These are phyloP conservation scores for Drosophila busckii DNA, from an alignment of 1,140 invertebrate genomes.

Conservation along the genomic window DNA sequence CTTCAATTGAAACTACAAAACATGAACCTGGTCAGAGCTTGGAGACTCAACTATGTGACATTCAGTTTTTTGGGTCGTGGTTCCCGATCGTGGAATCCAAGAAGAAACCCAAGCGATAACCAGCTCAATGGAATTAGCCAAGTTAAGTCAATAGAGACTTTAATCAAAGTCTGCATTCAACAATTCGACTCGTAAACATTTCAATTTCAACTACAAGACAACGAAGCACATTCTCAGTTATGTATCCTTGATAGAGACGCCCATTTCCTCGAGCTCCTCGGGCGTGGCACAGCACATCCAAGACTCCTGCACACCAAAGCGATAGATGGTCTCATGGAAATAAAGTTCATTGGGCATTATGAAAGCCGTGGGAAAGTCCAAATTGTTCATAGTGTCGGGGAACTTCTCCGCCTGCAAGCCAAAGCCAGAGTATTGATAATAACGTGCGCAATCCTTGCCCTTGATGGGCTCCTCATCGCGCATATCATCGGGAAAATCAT, in stretches of 20 bases:
- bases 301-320: slow-evolving; percentile 80
- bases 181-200: not conserved
- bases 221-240: not conserved
- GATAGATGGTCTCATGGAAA: slow-evolving; percentile 81
- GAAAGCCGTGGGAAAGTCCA: slow-evolving; percentile 47
- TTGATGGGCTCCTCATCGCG: slow-evolving; percentile 76
- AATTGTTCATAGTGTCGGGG: slow-evolving; percentile 92
- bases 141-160: too few relatives aligned
- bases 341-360: slow-evolving; percentile 87
- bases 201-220: not conserved
- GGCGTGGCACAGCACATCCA: slow-evolving; percentile 36
- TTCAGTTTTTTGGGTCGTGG: too few relatives aligned
- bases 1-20: too few relatives aligned
- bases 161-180: too few relatives aligned
- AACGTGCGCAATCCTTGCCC: slow-evolving; percentile 86
- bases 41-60: too few relatives aligned
- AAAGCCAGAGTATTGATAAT: slow-evolving; percentile 88
- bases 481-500: slow-evolving; percentile 83
- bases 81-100: too few relatives aligned
- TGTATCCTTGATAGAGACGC: slow-evolving; percentile 11
- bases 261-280: slow-evolving; percentile 26
- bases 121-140: too few relatives aligned
- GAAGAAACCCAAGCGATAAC: too few relatives aligned
- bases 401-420: slow-evolving; percentile 95
- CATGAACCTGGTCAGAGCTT: too few relatives aligned